Evolutionary conservation across 2,113 vertebrate genomes (phyloP).

Genomic region (Nestor notabilis): DNA sequence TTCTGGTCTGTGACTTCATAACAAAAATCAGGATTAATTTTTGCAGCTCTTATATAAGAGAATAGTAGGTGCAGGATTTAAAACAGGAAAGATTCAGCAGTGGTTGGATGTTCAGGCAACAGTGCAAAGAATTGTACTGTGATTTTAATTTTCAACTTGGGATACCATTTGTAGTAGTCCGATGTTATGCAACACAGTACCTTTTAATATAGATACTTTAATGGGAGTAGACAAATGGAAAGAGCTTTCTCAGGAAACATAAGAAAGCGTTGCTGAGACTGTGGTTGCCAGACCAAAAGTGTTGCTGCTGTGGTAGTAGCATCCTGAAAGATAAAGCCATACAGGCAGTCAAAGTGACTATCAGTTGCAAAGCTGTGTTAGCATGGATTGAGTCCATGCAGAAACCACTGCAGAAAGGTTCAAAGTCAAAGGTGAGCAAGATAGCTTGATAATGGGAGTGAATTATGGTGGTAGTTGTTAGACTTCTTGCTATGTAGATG

Average conservation of each 20-base stretch:
- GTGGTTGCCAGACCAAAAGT: background rate
- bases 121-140: background rate
- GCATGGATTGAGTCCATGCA: no score
- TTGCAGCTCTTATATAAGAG: background rate
- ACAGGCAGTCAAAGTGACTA: no score
- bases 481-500: background rate
- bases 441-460: background rate
- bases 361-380: background rate
- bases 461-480: background rate
- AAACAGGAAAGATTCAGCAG: background rate
- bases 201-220: background rate
- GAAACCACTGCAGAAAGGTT: background rate
- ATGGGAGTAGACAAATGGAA: background rate
- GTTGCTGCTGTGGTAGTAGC: background rate
- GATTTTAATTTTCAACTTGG: background rate
- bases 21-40: background rate
- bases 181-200: background rate
- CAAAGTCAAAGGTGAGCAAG: background rate
- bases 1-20: background rate
- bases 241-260: background rate
- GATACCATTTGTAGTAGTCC: background rate
- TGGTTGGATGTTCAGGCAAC: background rate
- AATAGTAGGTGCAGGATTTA: background rate
- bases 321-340: background rate
- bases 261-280: background rate